Evolutionary conservation across 1,140 invertebrate genomes (phyloP), one percentile per base, ranked within the genome.

Genomic region (Cotesia vestalis): DNA sequence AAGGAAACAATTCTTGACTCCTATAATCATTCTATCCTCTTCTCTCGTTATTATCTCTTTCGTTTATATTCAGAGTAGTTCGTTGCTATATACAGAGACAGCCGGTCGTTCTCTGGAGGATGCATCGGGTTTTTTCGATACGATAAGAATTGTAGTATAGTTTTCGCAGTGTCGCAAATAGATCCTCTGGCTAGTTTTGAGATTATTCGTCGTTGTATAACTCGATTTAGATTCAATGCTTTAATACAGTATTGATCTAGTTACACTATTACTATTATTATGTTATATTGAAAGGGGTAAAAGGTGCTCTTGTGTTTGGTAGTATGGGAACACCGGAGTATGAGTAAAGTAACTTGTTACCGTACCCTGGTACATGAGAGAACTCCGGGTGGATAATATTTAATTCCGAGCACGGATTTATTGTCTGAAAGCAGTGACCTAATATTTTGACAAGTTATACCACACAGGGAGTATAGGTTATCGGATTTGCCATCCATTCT

Each of bases 141-240:
- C 52, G 63, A 72, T 72, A 72, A 72, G 64, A 72, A 72, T 72
- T 36, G 71, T 52, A 72, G 67, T 72, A 72, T 72, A 36, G 40
- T 53, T 57, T 67, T 55, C 53, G 9, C 46, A 46, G 5, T 51
- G 3, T 51, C 14, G 11, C 14, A 12, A 11, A 67, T 4, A 34
- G 61, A 17, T 6, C 17, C 12, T 61, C 59, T 61, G 59, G 34
- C 59, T 12, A 61, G 4, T 61, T 27, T 5, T 11, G 59, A 20
- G 53, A 20, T 57, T 57, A 46, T 9, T 57, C 12, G 9, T 57
- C 40, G 5, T 11, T 46, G 5, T 46, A 46, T 6, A 27, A 40
- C 38, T 9, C 38, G 38, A 40, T 5, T 40, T 9, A 4, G 9
- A 40, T 8, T 40, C 38, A 27, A 27, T 27, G 27, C 27, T 27